A percentile compares a stretch with the other conserved stretches of the same genome.
These are phyloP conservation scores for Xestobium rufovillosum DNA, from an alignment of 2,888 invertebrate species.

Conservation along the genomic window DNA sequence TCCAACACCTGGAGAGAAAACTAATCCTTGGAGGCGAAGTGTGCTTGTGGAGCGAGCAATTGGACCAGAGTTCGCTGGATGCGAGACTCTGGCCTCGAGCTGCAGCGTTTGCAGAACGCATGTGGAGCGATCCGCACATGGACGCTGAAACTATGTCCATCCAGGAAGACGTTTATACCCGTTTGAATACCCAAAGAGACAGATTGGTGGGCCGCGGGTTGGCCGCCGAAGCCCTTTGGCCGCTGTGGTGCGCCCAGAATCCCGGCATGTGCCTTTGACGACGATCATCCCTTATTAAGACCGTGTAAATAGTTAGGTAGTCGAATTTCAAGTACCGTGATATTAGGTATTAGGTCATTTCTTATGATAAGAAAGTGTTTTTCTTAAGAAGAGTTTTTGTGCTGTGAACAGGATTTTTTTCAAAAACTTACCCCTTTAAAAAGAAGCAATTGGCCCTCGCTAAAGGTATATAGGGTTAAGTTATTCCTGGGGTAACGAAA, in stretches of 20 bases:
- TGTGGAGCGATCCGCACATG: slow-evolving; percentile 58
- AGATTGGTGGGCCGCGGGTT: slow-evolving; percentile 57
- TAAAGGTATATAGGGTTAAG: too few species aligned
- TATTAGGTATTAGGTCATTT: too few species aligned
- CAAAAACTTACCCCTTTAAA: too few species aligned
- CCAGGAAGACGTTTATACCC: slow-evolving; percentile 58
- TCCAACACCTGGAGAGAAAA: slow-evolving; percentile 40
- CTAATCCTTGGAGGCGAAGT: slow-evolving; percentile 68
- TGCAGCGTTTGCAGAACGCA: slow-evolving; percentile 73
- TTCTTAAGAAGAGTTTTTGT: too few species aligned
- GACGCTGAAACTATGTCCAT: slow-evolving; percentile 38
- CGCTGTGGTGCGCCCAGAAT: slow-evolving; percentile 69
- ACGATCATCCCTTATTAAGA: slow-evolving; percentile 9
- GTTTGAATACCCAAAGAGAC: slow-evolving; percentile 60
- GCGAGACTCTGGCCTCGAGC: slow-evolving; percentile 76
- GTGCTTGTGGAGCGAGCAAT: slow-evolving; percentile 81
- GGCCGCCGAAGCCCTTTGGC: slow-evolving; percentile 65
- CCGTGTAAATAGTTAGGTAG: too few species aligned
- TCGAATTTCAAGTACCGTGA: too few species aligned
- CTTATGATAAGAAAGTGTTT: too few species aligned
- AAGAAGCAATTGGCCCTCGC: too few species aligned
- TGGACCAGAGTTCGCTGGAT: slow-evolving; percentile 65
- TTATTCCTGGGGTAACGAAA: too few species aligned
- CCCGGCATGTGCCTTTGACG: slow-evolving; percentile 61
- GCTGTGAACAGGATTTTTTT: too few species aligned